phyloP scores from a whole-genome alignment of 37 sponge, comb jelly and placozoan species.

The Tethya wilhelma region DNA sequence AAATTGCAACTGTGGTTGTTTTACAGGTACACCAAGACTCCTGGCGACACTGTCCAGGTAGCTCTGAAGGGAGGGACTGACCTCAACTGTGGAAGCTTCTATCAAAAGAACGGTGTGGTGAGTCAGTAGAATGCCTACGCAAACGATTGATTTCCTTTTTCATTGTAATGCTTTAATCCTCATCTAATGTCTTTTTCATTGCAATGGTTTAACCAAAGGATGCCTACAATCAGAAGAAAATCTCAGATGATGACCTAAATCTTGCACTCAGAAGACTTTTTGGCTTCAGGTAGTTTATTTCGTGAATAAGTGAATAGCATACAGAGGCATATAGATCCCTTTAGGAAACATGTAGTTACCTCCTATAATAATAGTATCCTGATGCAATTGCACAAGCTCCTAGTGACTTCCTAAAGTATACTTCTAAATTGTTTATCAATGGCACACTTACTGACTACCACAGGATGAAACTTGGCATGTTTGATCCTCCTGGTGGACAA shows the following conservation, averaged over 20 bases:
- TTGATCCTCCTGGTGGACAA: conserved; percentile 66
- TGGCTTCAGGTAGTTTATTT: conserved; percentile 37
- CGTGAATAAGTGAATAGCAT: not conserved
- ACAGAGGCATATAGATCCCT: too few species aligned
- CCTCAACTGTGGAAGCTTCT: conserved; percentile 81
- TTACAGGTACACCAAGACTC: conserved; percentile 55
- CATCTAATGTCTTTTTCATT: not conserved
- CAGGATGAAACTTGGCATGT: conserved; percentile 78
- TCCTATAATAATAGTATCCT: too few species aligned
- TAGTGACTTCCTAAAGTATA: too few species aligned
- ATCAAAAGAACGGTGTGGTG: conserved; percentile 55
- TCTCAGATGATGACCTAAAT: conserved; percentile 59
- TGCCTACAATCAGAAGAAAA: conserved; percentile 65
- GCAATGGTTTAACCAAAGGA: conserved; percentile 29
- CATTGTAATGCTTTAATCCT: not conserved
- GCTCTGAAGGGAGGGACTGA: conserved; percentile 80
- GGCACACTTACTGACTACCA: too few species aligned
- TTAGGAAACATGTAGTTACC: too few species aligned
- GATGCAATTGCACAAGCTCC: too few species aligned
- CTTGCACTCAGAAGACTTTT: conserved; percentile 67
- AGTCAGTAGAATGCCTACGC: too few species aligned
- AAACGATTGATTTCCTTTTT: not conserved
- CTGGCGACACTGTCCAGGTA: conserved; percentile 54
- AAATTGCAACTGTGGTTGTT: not conserved
- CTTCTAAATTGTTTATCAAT: too few species aligned